phyloP scores from a whole-genome alignment of 1,140 invertebrate genomes.

The Anagrus nilaparvatae region DNA sequence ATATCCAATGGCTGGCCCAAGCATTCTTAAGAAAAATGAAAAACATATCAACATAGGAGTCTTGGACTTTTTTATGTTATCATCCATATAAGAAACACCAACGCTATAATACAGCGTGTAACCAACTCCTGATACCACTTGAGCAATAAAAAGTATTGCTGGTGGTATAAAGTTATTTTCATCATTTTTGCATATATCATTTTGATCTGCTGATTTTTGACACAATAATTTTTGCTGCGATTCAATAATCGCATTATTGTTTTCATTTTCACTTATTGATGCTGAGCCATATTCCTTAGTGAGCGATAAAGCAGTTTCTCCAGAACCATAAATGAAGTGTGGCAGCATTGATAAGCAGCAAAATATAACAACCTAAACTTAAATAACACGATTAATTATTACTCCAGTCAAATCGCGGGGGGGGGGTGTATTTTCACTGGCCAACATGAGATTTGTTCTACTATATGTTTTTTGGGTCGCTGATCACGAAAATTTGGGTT shows the following conservation, averaged over 20 bases:
- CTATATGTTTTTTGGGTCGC: too few relatives aligned
- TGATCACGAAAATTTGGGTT: too few relatives aligned
- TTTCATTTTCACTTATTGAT: slow-evolving; percentile 3
- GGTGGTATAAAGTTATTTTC: slow-evolving; percentile 50
- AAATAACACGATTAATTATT: too few relatives aligned
- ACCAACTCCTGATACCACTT: slow-evolving; percentile 57
- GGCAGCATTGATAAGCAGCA: slow-evolving; percentile 60
- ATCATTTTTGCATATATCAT: slow-evolving; percentile 41
- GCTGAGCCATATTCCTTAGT: slow-evolving; percentile 49
- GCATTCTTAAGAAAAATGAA: slow-evolving; percentile 56
- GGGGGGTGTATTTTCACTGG: too few relatives aligned
- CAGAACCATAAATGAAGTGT: slow-evolving; percentile 62
- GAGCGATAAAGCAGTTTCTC: slow-evolving; percentile 52
- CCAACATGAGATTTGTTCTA: too few relatives aligned
- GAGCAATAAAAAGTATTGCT: slow-evolving; percentile 49
- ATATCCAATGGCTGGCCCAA: slow-evolving; percentile 64
- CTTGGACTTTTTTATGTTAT: slow-evolving; percentile 58
- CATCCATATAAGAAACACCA: slow-evolving; percentile 58
- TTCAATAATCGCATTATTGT: slow-evolving; percentile 19
- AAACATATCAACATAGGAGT: slow-evolving; percentile 55
- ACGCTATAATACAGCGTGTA: slow-evolving; percentile 54
- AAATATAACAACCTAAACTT: slow-evolving; percentile 46
- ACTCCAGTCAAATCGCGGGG: too few relatives aligned
- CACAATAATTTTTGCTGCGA: slow-evolving; percentile 34
- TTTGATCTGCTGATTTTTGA: slow-evolving; percentile 23